Evolutionary conservation across 2,888 invertebrate genomes (phyloP), one percentile per base, ranked within the genome.

Genomic region (Ochropacha duplaris): DNA sequence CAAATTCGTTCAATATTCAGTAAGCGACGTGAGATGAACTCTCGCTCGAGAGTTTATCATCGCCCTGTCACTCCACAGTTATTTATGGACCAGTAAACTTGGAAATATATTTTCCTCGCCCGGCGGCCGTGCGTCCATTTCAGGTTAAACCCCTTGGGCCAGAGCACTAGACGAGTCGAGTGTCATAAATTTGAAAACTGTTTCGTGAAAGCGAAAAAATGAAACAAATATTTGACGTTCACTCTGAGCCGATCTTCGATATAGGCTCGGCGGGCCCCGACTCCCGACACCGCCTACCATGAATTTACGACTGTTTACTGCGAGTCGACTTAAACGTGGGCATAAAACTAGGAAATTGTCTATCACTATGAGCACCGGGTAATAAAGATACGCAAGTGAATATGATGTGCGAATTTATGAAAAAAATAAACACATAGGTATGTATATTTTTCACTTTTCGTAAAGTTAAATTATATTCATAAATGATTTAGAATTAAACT

Each of bases 21-120:
- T 84, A 85, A 87, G 82, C 81, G 86, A 86, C 75, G 81, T 76
- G 86, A 86, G 88, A 90, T 88, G 88, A 88, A 89, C 90, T 88
- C 87, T 79, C 82, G 84, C 80, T 76, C 74, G 79, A 74, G 85
- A 88, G 90, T 91, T 90, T 91, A 92, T 92, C 92, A 92, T 91
- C 90, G 85, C 83, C 76, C 88, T 88, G 92, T 92, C 92, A 92
- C 91, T 92, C 90, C 82, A 81, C 84, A 71, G 88, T 91, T 92
- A 92, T 92, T 92, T 92, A 92, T 92, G 90, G 85, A 81, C 86
- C 89, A 91, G 92, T 92, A 90, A 92, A 92, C 92, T 90, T 89
- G 89, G 85, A 92, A 90, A 92, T 92, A 91, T 91, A 92, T 92
- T 90, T 91, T 91, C 86, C 86, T 84, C 88, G 80, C 81, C 44